Conservation (phyloP, 2,797 vertebrate genomes). For the Threskiornis aethiopicus region DNA sequence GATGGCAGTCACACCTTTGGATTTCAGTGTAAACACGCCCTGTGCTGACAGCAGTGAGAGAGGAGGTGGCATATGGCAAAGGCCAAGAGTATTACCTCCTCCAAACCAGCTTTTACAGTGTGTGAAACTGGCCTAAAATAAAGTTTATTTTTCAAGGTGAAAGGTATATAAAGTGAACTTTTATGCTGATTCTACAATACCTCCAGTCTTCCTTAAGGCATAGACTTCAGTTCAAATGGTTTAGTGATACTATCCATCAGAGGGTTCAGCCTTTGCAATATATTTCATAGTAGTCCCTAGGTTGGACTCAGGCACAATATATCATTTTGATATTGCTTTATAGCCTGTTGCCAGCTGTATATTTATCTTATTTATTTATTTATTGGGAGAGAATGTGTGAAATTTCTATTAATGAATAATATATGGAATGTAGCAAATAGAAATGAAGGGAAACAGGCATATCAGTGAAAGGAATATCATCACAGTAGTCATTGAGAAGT, state of each 20-base stretch:
- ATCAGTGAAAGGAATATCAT: neutral
- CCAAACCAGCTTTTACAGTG: neutral
- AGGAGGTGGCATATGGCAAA: neutral
- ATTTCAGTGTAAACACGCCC: neutral
- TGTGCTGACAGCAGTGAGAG: neutral
- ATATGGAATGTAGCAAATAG: neutral
- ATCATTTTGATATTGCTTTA: conserved; percentile 51
- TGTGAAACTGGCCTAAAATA: neutral
- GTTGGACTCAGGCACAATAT: neutral
- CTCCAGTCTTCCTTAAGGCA: conserved; percentile 28
- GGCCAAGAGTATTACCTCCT: neutral
- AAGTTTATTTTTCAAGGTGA: conserved; percentile 47
- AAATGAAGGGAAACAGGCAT: neutral
- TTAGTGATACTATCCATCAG: conserved; percentile 51
- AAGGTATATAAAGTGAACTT: conserved; percentile 41
- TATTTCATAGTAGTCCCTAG: conserved; percentile 45
- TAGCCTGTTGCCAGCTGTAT: neutral
- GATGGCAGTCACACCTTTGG: neutral
- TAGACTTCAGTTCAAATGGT: conserved; percentile 30
- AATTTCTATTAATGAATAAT: conserved; percentile 33
- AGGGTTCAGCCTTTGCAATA: conserved; percentile 33
- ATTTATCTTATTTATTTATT: conserved; percentile 55
- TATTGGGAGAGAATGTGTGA: neutral
- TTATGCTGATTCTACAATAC: conserved; percentile 26
- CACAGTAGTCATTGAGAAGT: neutral